Conservation (phyloP, 2,113 vertebrate genomes). For the Notarius quadriscutis region DNA sequence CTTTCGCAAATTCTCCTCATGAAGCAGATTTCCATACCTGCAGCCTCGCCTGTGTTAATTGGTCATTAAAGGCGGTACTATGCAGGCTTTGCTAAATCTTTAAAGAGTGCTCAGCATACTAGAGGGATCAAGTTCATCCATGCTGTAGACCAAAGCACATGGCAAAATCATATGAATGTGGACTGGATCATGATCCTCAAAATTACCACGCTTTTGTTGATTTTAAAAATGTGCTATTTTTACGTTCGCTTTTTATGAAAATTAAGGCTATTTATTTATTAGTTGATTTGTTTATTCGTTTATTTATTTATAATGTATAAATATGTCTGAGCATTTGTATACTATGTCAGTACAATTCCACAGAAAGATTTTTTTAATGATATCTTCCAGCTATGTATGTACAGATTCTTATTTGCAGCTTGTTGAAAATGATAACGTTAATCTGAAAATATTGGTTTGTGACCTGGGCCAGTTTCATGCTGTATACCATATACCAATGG, state of each 20-base stretch:
- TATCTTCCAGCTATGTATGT: not conserved
- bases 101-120: constrained; percentile 79
- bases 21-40: constrained; percentile 57
- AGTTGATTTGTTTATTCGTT: too few relatives aligned
- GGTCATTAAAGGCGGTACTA: constrained; percentile 80
- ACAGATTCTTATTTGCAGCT: not conserved
- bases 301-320: too few relatives aligned
- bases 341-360: not conserved
- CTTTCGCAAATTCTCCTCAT: constrained; percentile 71
- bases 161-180: constrained; percentile 59
- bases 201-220: constrained; percentile 69
- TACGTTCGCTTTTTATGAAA: constrained; percentile 58
- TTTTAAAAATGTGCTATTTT: constrained; percentile 74
- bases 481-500: not conserved
- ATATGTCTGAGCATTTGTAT: not conserved
- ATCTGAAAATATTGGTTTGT: not conserved
- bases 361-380: not conserved
- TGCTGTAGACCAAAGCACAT: constrained; percentile 57
- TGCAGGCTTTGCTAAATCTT: constrained; percentile 77
- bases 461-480: not conserved
- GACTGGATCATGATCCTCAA: constrained; percentile 73
- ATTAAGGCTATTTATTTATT: not conserved
- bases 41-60: constrained; percentile 77
- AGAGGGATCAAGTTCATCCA: constrained; percentile 70
- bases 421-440: not conserved